Evolutionary conservation across 2,888 invertebrate genomes (phyloP).

Genomic region (Megastigmus dorsalis): DNA sequence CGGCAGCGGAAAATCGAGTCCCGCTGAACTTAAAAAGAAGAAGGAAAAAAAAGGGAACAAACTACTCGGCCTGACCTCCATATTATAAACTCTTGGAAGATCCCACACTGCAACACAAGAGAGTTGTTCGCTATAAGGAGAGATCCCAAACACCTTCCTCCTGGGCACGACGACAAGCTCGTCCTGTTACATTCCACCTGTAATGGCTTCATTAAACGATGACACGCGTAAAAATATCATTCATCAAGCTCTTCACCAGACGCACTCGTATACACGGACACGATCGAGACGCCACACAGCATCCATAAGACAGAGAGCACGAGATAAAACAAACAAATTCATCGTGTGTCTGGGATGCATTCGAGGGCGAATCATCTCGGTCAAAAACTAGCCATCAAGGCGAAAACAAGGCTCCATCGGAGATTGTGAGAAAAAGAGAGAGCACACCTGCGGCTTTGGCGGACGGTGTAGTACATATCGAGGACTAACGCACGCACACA

Average conservation of each 20-base stretch:
- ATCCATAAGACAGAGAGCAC: no score
- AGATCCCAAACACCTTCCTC: not conserved
- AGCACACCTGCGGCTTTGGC: constrained; percentile 41
- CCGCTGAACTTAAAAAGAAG: no score
- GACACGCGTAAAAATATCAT: constrained; percentile 23
- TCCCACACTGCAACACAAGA: no score
- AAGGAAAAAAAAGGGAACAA: constrained; percentile 18
- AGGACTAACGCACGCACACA: not conserved
- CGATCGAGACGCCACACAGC: no score
- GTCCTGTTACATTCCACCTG: constrained; percentile 29
- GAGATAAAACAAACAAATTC: no score
- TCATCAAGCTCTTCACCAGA: not conserved
- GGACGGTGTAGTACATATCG: not conserved
- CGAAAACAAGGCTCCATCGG: constrained; percentile 27
- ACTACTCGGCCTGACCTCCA: constrained; percentile 40
- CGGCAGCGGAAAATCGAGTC: constrained; percentile 11
- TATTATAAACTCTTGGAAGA: constrained; percentile 12
- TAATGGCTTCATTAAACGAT: constrained; percentile 46
- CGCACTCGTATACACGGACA: not conserved
- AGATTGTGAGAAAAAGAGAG: constrained; percentile 15
- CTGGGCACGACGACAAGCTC: not conserved
- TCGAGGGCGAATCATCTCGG: not conserved
- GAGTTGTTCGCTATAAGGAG: not conserved
- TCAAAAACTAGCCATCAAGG: constrained; percentile 25
- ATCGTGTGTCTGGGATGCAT: no score